phyloP scores from a whole-genome alignment of 2,888 invertebrate species.

The Monopis laevigella region DNA sequence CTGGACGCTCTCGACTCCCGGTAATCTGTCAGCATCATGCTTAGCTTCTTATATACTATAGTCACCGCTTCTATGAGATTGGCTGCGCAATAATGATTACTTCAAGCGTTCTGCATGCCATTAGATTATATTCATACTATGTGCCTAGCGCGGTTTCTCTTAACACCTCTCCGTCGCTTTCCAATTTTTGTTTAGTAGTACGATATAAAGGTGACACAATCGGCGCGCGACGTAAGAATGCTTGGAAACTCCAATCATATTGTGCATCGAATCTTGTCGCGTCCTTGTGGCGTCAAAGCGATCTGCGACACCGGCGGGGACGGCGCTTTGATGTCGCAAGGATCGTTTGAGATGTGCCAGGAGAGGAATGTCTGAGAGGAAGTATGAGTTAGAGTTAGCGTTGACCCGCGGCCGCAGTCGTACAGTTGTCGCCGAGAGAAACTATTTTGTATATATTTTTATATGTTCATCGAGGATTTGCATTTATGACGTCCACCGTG shows the following conservation, averaged over 20 bases:
- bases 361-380: background rate
- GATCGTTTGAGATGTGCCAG: too few species aligned
- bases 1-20: conserved; percentile 65
- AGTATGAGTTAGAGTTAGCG: conserved; percentile 26
- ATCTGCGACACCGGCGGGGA: too few species aligned
- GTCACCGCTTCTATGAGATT: conserved; percentile 66
- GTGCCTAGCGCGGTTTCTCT: conserved; percentile 62
- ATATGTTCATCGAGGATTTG: too few species aligned
- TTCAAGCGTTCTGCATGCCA: conserved; percentile 69
- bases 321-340: too few species aligned
- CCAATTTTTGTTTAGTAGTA: conserved; percentile 29
- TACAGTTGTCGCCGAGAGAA: too few species aligned
- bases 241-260: conserved; percentile 65
- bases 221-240: conserved; percentile 57
- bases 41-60: conserved; percentile 68
- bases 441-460: too few species aligned
- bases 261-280: conserved; percentile 67
- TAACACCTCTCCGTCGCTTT: conserved; percentile 58
- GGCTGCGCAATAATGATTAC: conserved; percentile 69
- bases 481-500: too few species aligned
- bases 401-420: too few species aligned
- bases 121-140: conserved; percentile 66
- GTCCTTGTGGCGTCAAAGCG: conserved; percentile 67
- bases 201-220: conserved; percentile 65
- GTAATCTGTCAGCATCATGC: conserved; percentile 67